Evolutionary conservation across 2,797 vertebrate genomes (phyloP), one percentile per base, ranked within the genome.

Genomic region (Paramormyrops hopkinsi): DNA sequence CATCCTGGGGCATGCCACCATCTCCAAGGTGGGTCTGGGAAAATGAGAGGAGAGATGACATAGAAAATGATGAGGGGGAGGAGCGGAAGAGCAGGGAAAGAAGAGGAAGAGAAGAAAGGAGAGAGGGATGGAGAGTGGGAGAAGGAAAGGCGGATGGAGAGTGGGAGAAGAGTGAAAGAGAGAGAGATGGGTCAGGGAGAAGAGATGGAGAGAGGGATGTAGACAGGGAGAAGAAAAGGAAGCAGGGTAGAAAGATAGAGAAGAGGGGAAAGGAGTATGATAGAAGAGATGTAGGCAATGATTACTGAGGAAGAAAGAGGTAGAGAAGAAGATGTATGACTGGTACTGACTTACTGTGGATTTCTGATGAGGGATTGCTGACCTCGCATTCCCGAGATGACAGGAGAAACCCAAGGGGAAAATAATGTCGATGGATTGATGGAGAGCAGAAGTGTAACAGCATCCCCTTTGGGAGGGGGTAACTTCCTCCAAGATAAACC

Each of bases 1-100:
- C 93, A 94, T 97, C 92, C 94, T 97, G 90, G 96, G 96, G 44
- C 95, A 97, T 0, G 96, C 96, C 53, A 83, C 94, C 0, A 95
- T 97, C 93, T 96, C 96, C 87, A 96, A 97, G 94, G 96, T 96
- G 89, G 8, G n/a, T 25, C 12, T 29, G 54, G 12, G 53, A n/a
- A 29, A 4, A 53, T 6, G 14, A 14, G 3, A 41, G 33, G 37
- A 53, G n/a, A 22, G 8, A 5, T 83, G 46, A 1, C 2, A 4
- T 33, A 19, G 76, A n/a, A 37, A 19, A n/a, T 4, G 17, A 82
- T 37, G 2, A n/a, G 7, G 37, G 19, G 44, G 4, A 17, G 12
- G 59, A 17, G 59, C 1, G 3, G 29, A 12, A 76, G 33, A 76
- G 69, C 62, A 41, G 4, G 33, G 33, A 12, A 65, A 11, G 25